Base-by-base conservation (phyloP, 2,113 vertebrate species). In the Thryonomys swinderianus region DNA sequence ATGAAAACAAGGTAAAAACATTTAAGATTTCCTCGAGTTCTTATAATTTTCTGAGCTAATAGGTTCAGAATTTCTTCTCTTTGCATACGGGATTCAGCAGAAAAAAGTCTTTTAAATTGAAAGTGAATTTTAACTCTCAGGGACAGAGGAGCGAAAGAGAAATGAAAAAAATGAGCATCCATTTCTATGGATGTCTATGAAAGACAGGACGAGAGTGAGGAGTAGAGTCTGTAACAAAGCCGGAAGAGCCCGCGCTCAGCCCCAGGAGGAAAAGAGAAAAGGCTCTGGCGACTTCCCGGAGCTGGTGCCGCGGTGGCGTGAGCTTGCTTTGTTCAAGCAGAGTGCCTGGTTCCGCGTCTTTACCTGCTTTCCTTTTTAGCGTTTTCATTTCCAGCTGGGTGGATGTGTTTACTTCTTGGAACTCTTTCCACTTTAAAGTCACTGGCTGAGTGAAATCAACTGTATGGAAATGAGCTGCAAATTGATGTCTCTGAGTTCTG, bases 401-500 rank as follows among this genome's bases (percentile, higher is more conserved):
- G 1, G 21, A 51, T 64, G 7, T 83, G 69, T 85, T 92, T 90
- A 79, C 34, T 25, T 66, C 85, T 71, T 81, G n/a, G 64, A 57
- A n/a, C 53, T 85, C 82, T 91, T 94, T 91, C 74, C 40, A 85
- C 20, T 87, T 93, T 93, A 91, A 37, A 74, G 57, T 53, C 55
- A 64, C 78, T 90, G 76, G 18, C 81, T 55, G 25, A 9, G 16
- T 86, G 57, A 86, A 88, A 88, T n/a, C 48, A 91, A 79, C 83
- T 80, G 14, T 86, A 93, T 84, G 93, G 80, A 91, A 83, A 94
- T 89, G 14, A 61, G 27, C 83, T 91, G 45, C 7, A 74, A 80
- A 94, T 89, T 85, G 80, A 89, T 69, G 80, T 18, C 61, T 78
- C 55, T 42, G 73, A 94, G 62, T 91, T 86, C 90, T 89, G 42